phyloP scores from a whole-genome alignment of 2,888 invertebrate species.

The Branchipolynoe longqiensis region DNA sequence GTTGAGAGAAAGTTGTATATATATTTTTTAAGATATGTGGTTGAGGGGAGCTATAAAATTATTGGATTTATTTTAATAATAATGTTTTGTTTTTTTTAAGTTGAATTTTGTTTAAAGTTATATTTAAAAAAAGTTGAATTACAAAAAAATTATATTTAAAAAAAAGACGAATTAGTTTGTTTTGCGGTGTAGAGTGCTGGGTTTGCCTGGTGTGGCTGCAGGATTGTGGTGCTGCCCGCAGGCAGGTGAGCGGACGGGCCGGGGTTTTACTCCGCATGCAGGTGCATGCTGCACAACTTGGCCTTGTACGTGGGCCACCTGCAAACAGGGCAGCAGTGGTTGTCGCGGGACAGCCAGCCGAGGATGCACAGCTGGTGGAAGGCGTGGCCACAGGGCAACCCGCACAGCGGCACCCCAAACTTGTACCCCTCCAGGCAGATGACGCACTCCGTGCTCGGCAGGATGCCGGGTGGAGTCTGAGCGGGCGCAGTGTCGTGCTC shows the following conservation, averaged over 20 bases:
- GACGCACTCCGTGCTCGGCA: slow-evolving; percentile 82
- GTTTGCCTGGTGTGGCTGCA: not conserved
- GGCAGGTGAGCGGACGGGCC: no score
- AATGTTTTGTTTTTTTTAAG: no score
- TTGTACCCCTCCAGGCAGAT: slow-evolving; percentile 83
- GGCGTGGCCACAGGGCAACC: slow-evolving; percentile 84
- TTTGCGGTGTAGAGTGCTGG: no score
- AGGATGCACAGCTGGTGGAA: slow-evolving; percentile 84
- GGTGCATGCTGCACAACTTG: slow-evolving; percentile 70
- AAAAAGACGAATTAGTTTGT: no score
- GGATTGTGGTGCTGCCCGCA: no score
- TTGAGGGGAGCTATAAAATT: no score
- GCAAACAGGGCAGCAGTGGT: slow-evolving; percentile 84
- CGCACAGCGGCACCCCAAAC: slow-evolving; percentile 81
- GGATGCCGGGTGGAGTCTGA: slow-evolving; percentile 77
- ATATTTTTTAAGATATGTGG: no score
- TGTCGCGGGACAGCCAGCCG: slow-evolving; percentile 83
- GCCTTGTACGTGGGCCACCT: slow-evolving; percentile 83
- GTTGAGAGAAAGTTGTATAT: no score
- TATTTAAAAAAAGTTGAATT: no score
- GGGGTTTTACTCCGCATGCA: slow-evolving; percentile 65
- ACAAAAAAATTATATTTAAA: no score
- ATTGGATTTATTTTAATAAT: no score
- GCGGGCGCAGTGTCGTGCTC: not conserved
- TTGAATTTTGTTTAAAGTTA: no score